A percentile compares a stretch with the other conserved stretches of the same genome.
These are phyloP conservation scores for Misgurnus mizolepis DNA, from an alignment of 2,113 vertebrate genomes.

Conservation along the genomic window DNA sequence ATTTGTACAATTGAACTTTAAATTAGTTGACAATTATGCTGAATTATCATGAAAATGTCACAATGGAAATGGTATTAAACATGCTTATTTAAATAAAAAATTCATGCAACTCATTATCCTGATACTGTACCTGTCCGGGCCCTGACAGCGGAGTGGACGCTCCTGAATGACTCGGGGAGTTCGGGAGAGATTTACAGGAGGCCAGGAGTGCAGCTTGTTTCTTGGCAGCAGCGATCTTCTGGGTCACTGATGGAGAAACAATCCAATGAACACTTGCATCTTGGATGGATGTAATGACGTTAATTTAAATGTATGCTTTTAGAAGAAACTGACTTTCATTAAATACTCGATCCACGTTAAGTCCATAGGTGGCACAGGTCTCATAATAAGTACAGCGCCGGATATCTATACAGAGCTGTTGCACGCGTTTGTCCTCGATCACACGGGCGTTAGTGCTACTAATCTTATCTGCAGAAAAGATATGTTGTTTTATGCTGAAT, in stretches of 20 bases:
- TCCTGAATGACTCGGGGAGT: conserved; percentile 90
- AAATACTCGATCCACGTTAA: conserved; percentile 94
- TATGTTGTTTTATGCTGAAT: background rate
- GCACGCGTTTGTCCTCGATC: conserved; percentile 85
- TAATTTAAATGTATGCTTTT: background rate
- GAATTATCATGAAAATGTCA: too few relatives aligned
- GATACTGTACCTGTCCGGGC: conserved; percentile 76
- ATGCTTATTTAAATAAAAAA: too few relatives aligned
- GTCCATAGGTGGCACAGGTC: conserved; percentile 95
- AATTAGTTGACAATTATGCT: too few relatives aligned
- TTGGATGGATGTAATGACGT: background rate
- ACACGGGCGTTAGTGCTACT: conserved; percentile 85
- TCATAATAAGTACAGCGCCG: conserved; percentile 90
- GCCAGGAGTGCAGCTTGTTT: conserved; percentile 87
- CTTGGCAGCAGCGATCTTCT: conserved; percentile 85
- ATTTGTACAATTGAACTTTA: too few relatives aligned
- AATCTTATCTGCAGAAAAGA: conserved; percentile 83
- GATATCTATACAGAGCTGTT: conserved; percentile 84
- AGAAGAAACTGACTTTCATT: conserved; percentile 79
- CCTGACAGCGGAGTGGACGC: conserved; percentile 84
- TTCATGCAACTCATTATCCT: background rate
- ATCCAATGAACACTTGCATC: conserved; percentile 3
- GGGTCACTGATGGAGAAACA: conserved; percentile 76
- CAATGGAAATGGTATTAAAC: too few relatives aligned
- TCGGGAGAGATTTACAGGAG: conserved; percentile 93